phyloP scores from a whole-genome alignment of 2,888 invertebrate species.

The Amphiduros pacificus region DNA sequence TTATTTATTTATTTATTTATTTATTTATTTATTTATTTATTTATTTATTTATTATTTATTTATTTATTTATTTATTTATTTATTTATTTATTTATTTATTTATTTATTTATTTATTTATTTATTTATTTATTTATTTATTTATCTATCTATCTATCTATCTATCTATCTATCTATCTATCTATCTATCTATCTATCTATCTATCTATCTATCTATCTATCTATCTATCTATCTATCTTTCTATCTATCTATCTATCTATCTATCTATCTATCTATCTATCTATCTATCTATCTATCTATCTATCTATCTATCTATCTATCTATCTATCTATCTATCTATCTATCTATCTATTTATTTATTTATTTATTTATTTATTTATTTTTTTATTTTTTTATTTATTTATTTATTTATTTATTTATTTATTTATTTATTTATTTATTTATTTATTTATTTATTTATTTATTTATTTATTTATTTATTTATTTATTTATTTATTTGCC shows the following conservation, averaged over 20 bases:
- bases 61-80: no score
- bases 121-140: no score
- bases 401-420: background rate
- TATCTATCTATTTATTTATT: background rate
- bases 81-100: no score
- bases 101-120: no score
- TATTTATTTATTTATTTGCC: background rate
- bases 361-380: background rate
- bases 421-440: slow-evolving; percentile 7
- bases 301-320: background rate
- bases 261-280: background rate
- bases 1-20: no score
- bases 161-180: background rate
- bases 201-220: background rate
- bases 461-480: background rate
- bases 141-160: background rate
- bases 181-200: background rate
- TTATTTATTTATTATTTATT: no score
- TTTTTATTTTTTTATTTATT: background rate
- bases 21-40: no score
- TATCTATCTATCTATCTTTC: background rate
- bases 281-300: background rate
- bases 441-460: slow-evolving; percentile 10
- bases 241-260: background rate
- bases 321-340: background rate